phyloP scores from a whole-genome alignment of 2,888 invertebrate species.

The Thereva nobilitata region DNA sequence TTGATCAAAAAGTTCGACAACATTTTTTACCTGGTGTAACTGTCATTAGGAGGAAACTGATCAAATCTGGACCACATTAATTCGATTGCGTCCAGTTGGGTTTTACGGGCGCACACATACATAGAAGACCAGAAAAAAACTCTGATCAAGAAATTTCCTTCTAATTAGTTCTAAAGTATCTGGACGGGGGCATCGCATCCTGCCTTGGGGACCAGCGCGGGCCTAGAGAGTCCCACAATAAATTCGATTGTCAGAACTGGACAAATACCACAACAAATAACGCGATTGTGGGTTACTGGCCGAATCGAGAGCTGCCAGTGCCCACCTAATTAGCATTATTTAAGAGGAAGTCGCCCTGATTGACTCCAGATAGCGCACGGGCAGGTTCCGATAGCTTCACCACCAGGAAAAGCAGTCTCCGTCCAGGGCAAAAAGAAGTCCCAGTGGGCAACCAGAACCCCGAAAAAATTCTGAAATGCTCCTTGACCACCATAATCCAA shows the following conservation, averaged over 20 bases:
- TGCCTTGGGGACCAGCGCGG: constrained; percentile 15
- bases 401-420: not conserved
- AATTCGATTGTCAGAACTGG: constrained; percentile 38
- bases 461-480: constrained; percentile 17
- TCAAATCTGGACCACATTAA: no score
- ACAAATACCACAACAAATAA: constrained; percentile 38
- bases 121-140: not conserved
- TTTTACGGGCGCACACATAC: not conserved
- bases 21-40: not conserved
- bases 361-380: constrained; percentile 35
- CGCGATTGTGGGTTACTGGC: constrained; percentile 10
- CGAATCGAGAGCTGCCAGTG: constrained; percentile 14
- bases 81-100: not conserved
- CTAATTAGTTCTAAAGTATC: constrained; percentile 40
- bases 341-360: constrained; percentile 39
- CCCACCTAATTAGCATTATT: constrained; percentile 42
- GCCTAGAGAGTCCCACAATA: constrained; percentile 30
- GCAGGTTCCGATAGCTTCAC: constrained; percentile 13
- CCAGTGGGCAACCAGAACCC: constrained; percentile 7
- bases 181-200: constrained; percentile 17
- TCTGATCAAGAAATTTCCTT: constrained; percentile 12
- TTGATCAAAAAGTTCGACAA: no score
- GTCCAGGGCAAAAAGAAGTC: constrained; percentile 3
- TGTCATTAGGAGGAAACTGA: not conserved
- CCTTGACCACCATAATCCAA: constrained; percentile 26